Evolutionary conservation across 2,113 vertebrate species (phyloP).

Genomic region (Sclerurus mexicanus): DNA sequence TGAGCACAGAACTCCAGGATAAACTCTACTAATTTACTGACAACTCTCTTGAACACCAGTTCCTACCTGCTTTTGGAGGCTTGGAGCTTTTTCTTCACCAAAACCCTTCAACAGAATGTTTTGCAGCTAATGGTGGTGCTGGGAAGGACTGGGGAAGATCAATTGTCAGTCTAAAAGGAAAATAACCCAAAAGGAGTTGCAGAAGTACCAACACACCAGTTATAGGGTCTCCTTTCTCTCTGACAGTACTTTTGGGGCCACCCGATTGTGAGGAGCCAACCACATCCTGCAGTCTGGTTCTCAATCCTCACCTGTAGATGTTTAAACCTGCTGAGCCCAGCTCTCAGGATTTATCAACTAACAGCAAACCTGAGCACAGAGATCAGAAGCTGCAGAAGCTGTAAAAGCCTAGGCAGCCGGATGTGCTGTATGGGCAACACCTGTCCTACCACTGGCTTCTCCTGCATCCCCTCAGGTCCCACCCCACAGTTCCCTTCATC

Average conservation of each 20-base stretch:
- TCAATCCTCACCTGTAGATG: not conserved
- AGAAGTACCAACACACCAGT: not conserved
- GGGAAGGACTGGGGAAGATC: not conserved
- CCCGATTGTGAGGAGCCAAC: not conserved
- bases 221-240: not conserved
- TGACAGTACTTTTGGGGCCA: not conserved
- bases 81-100: accelerated
- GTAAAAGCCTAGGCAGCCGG: not conserved
- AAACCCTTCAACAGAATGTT: not conserved
- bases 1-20: not conserved
- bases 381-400: not conserved
- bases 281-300: not conserved
- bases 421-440: accelerated
- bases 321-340: not conserved
- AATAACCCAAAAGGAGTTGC: not conserved
- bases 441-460: not conserved
- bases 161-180: not conserved
- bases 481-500: not conserved
- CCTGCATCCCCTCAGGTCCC: not conserved
- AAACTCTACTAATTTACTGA: not conserved
- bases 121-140: not conserved
- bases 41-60: not conserved
- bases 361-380: not conserved
- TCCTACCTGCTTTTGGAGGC: not conserved
- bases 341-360: not conserved